Conservation (phyloP, 2,888 invertebrate species). For the Amphipyra berbera region DNA sequence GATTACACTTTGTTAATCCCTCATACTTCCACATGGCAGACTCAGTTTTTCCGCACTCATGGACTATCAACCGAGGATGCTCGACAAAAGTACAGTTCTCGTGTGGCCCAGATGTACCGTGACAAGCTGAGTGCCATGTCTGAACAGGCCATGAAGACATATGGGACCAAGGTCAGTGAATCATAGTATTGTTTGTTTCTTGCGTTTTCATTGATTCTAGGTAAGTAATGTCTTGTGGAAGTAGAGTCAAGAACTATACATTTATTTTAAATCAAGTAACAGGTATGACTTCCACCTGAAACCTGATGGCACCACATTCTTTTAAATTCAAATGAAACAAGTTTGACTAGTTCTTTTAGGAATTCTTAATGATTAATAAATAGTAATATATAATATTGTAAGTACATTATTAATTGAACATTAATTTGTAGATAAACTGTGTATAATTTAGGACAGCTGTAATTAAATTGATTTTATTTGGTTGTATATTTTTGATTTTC, state of each 20-base stretch:
- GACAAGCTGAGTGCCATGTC: slow-evolving; percentile 96
- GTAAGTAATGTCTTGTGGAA: no score
- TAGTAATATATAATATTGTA: no score
- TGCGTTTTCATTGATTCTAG: neutral
- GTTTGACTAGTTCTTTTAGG: no score
- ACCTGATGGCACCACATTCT: no score
- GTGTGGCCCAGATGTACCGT: slow-evolving; percentile 97
- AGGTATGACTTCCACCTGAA: no score
- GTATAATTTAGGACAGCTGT: neutral
- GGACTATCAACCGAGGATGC: slow-evolving; percentile 97
- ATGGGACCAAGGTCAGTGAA: slow-evolving; percentile 94
- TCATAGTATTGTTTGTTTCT: neutral
- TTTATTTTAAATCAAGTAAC: no score
- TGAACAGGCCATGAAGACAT: slow-evolving; percentile 96
- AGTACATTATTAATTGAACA: no score
- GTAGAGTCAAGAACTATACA: no score
- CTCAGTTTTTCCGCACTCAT: slow-evolving; percentile 97
- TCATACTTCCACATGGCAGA: slow-evolving; percentile 87
- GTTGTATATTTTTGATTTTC: slow-evolving; percentile 9
- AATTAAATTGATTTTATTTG: neutral
- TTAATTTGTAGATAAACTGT: neutral
- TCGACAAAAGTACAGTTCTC: slow-evolving; percentile 98
- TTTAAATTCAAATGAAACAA: no score
- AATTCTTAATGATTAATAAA: no score
- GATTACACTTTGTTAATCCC: neutral